A percentile compares a stretch with the other conserved stretches of the same genome.
Evolutionary conservation across 2,797 vertebrate species (phyloP).

Genomic region (Malacoctenus gilli): DNA sequence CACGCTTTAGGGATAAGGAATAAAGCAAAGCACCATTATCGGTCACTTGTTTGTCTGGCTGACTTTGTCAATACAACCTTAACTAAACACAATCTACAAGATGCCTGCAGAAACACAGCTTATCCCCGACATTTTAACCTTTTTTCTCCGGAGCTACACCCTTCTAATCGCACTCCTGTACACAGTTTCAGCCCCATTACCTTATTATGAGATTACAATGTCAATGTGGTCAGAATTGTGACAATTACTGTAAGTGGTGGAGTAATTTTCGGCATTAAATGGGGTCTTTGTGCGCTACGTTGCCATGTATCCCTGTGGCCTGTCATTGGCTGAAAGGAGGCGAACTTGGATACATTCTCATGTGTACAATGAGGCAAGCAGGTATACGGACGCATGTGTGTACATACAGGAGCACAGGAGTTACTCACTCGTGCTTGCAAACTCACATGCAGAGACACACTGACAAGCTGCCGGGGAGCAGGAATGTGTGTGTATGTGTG

Average conservation of each 20-base stretch:
- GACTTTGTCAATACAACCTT: slow-evolving; percentile 23
- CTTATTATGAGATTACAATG: slow-evolving; percentile 81
- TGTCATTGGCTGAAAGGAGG: slow-evolving; percentile 52
- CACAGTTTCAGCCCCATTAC: slow-evolving; percentile 76
- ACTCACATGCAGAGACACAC: slow-evolving; percentile 24
- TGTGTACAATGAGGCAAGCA: slow-evolving; percentile 25
- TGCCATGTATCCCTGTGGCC: slow-evolving; percentile 46
- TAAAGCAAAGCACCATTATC: slow-evolving; percentile 3
- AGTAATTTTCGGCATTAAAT: slow-evolving; percentile 74
- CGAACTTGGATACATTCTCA: slow-evolving; percentile 25
- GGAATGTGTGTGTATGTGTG: slow-evolving; percentile 31
- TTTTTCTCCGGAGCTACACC: slow-evolving; percentile 54
- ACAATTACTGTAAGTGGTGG: slow-evolving; percentile 78
- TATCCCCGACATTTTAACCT: slow-evolving; percentile 63
- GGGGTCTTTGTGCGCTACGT: slow-evolving; percentile 65
- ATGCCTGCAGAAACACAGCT: slow-evolving; percentile 15
- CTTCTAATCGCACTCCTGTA: slow-evolving; percentile 72
- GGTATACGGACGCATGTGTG: slow-evolving; percentile 20
- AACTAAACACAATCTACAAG: slow-evolving; percentile 23
- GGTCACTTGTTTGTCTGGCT: slow-evolving; percentile 16
- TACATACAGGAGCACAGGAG: neutral
- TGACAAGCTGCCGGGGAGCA: slow-evolving; percentile 26
- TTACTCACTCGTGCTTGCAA: slow-evolving; percentile 30
- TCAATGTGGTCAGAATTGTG: slow-evolving; percentile 73
- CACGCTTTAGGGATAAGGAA: neutral